These are phyloP conservation scores for Epizoanthus ramosus DNA, from an alignment of 92 coral and sea anemone species.

Conservation along the genomic window DNA sequence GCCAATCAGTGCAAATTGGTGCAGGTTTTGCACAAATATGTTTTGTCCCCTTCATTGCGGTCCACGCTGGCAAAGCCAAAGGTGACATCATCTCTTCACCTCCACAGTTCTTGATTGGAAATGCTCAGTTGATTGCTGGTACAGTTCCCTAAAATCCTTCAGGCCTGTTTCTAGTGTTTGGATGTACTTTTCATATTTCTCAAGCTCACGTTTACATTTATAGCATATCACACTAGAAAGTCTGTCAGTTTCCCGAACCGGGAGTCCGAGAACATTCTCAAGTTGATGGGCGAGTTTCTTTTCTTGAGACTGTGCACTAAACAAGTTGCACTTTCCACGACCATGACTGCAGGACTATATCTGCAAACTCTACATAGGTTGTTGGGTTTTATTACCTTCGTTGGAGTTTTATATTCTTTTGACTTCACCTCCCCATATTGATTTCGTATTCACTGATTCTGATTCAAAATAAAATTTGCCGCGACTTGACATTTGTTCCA, in stretches of 20 bases:
- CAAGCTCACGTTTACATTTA: too few species aligned
- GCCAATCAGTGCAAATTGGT: conserved; percentile 21
- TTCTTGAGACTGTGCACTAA: conserved; percentile 1
- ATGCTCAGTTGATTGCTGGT: too few species aligned
- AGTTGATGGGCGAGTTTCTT: conserved; percentile 13
- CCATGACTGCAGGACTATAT: conserved; percentile 38
- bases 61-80: background rate
- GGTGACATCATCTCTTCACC: conserved; percentile 3
- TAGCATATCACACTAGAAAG: too few species aligned
- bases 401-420: conserved; percentile 33
- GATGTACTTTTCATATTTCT: too few species aligned
- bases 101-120: background rate
- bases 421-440: background rate
- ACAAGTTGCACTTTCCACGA: conserved; percentile 39
- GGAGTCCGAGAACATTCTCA: conserved; percentile 37
- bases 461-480: too few species aligned
- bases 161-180: too few species aligned
- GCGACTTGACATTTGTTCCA: conserved; percentile 8
- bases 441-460: too few species aligned
- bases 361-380: conserved; percentile 44
- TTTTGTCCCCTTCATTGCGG: background rate
- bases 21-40: background rate
- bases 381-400: conserved; percentile 32
- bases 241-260: conserved; percentile 18
- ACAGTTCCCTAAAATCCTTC: too few species aligned